These are phyloP conservation scores for Crenuchus spilurus DNA, from an alignment of 2,797 vertebrate genomes.

Conservation along the genomic window DNA sequence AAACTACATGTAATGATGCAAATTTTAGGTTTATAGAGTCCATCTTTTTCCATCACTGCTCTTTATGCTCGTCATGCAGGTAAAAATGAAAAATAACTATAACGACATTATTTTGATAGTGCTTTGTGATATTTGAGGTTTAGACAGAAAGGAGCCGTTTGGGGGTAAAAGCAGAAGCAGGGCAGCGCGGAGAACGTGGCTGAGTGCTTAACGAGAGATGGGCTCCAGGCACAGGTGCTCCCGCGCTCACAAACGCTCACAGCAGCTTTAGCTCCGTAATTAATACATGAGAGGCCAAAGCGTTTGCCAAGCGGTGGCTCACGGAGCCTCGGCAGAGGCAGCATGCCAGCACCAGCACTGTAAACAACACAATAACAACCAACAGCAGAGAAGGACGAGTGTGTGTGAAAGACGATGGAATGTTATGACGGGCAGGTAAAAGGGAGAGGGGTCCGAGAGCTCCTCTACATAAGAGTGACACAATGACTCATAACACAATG, in stretches of 20 bases:
- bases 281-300: slow-evolving; percentile 70
- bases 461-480: not conserved
- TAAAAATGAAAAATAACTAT: no score
- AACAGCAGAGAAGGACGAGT: slow-evolving; percentile 14
- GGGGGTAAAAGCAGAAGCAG: not conserved
- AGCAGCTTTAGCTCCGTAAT: slow-evolving; percentile 64
- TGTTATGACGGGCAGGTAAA: slow-evolving; percentile 26
- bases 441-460: slow-evolving; percentile 48
- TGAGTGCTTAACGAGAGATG: slow-evolving; percentile 45
- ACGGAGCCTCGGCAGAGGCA: slow-evolving; percentile 67
- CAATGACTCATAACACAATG: no score
- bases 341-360: slow-evolving; percentile 65
- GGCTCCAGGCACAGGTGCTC: slow-evolving; percentile 48
- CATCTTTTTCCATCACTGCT: no score
- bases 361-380: slow-evolving; percentile 68
- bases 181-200: not conserved
- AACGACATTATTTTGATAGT: no score
- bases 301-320: slow-evolving; percentile 68
- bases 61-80: no score
- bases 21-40: no score
- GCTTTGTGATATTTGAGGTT: slow-evolving; percentile 6
- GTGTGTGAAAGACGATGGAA: not conserved
- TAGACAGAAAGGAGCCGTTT: not conserved
- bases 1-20: no score
- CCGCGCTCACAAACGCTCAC: slow-evolving; percentile 45